These are phyloP conservation scores for Falcunculus frontatus DNA, from an alignment of 2,113 vertebrate genomes.

Conservation along the genomic window DNA sequence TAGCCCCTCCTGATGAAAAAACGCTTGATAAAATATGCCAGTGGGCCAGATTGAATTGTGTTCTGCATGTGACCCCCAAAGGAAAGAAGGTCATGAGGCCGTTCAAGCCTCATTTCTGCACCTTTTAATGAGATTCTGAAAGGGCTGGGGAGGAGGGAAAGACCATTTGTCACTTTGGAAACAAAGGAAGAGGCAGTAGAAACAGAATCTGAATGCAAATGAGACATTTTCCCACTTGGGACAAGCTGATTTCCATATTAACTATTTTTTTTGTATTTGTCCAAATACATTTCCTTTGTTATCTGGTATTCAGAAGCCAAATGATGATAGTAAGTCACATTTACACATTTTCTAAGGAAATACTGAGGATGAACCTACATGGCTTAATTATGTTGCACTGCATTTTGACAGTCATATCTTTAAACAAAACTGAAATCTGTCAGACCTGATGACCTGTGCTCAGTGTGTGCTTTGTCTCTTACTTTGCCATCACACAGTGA, in stretches of 20 bases:
- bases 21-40: background rate
- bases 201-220: slow-evolving; percentile 58
- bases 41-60: slow-evolving; percentile 37
- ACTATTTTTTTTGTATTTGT: slow-evolving; percentile 16
- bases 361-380: background rate
- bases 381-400: background rate
- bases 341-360: background rate
- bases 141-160: background rate
- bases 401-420: background rate
- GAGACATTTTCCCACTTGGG: slow-evolving; percentile 32
- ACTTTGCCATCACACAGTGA: background rate
- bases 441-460: background rate
- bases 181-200: slow-evolving; percentile 51
- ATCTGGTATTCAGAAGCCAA: background rate
- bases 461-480: background rate
- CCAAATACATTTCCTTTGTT: background rate
- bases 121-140: slow-evolving; percentile 57
- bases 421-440: slow-evolving; percentile 11
- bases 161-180: slow-evolving; percentile 60
- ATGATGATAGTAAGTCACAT: background rate
- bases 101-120: slow-evolving; percentile 31
- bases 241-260: slow-evolving; percentile 44
- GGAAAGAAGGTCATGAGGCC: background rate
- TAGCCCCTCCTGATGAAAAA: background rate
- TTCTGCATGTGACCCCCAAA: slow-evolving; percentile 24